These are phyloP conservation scores for Choristoneura fumiferana DNA, from an alignment of 1,140 invertebrate genomes.

Conservation along the genomic window DNA sequence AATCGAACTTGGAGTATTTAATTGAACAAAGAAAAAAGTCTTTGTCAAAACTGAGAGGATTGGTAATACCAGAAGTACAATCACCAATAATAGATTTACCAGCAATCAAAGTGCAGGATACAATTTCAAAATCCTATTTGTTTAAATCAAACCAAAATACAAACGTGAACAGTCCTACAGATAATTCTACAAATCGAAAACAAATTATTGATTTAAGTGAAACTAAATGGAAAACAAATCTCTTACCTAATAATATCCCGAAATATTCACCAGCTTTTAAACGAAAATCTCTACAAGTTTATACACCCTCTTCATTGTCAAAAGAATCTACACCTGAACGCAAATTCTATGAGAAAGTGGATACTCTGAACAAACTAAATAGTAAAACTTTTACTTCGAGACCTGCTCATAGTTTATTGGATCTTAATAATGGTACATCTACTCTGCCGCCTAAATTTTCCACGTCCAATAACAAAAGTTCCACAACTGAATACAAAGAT, in stretches of 20 bases:
- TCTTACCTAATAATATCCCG: constrained; percentile 79
- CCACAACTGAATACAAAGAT: constrained; percentile 51
- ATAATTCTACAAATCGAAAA: constrained; percentile 39
- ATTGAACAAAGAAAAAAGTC: constrained; percentile 89
- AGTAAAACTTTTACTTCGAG: constrained; percentile 49
- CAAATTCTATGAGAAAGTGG: constrained; percentile 55
- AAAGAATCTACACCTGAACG: constrained; percentile 69
- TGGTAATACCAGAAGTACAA: constrained; percentile 90
- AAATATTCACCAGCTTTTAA: constrained; percentile 93
- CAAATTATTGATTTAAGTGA: constrained; percentile 51
- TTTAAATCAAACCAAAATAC: constrained; percentile 45
- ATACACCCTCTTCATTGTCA: constrained; percentile 71
- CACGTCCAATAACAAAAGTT: constrained; percentile 29
- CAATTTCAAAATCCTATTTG: constrained; percentile 51
- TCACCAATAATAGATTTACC: constrained; percentile 81
- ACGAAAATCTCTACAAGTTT: constrained; percentile 85
- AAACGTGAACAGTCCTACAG: constrained; percentile 41
- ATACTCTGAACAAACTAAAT: constrained; percentile 45
- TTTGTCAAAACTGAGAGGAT: constrained; percentile 89
- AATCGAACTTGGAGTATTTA: constrained; percentile 81
- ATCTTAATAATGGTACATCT: constrained; percentile 33
- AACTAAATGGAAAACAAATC: constrained; percentile 78
- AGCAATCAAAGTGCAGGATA: constrained; percentile 87
- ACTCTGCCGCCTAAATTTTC: constrained; percentile 34
- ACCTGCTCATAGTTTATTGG: constrained; percentile 61